These are phyloP conservation scores for Neodontobutis hainanensis DNA, from an alignment of 2,113 vertebrate genomes.

Conservation along the genomic window DNA sequence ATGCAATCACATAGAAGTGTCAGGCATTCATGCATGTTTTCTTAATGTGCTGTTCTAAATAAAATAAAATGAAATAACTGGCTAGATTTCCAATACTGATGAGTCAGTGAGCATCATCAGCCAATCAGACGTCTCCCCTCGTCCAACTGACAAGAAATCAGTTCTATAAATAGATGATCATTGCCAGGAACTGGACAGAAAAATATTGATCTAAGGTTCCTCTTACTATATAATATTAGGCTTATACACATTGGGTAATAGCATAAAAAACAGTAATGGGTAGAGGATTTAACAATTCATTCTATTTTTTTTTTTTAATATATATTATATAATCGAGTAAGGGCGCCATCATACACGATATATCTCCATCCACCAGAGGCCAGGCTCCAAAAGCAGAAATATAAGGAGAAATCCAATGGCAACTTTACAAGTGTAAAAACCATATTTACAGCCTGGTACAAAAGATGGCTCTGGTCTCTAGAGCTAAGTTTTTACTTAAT, in stretches of 20 bases:
- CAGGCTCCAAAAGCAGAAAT: too few species aligned
- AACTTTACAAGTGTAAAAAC: too few species aligned
- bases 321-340: too few species aligned
- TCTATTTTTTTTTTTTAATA: neutral
- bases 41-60: neutral
- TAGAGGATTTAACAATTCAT: neutral
- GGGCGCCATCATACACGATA: too few species aligned
- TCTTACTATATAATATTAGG: neutral
- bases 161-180: conserved; percentile 34
- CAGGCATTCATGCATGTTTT: neutral
- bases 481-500: too few species aligned
- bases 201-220: conserved; percentile 36
- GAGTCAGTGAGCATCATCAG: conserved; percentile 22
- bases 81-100: neutral
- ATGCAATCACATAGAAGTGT: too few species aligned
- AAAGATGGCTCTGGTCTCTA: too few species aligned
- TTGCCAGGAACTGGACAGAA: conserved; percentile 37
- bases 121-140: conserved; percentile 20
- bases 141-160: conserved; percentile 38
- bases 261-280: neutral
- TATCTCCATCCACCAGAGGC: too few species aligned
- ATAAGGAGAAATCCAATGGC: too few species aligned
- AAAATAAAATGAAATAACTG: neutral
- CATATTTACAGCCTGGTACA: too few species aligned
- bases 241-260: neutral